Base-by-base conservation (phyloP, 2,113 vertebrate genomes). In the Urocitellus parryii region DNA sequence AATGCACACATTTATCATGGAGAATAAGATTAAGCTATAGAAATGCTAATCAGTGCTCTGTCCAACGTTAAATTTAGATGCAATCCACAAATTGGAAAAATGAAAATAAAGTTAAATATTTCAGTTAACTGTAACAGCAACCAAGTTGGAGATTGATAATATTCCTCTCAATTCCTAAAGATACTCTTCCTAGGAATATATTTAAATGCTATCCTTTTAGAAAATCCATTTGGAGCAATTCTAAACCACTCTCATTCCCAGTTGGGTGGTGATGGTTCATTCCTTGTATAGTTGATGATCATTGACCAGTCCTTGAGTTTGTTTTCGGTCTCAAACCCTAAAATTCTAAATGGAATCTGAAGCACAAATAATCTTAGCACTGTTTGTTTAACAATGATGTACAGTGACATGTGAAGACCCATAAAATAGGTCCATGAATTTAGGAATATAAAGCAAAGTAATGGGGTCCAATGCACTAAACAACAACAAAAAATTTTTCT, bases 11-110 rank as follows among this genome's bases (percentile, higher is more conserved):
- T 94, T 93, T 95, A 72, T 77, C 67, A 25, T 34, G 42, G 79
- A 70, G 95, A 91, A 67, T 56, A 94, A 48, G 78, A 95, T 65
- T 58, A 94, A 88, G 48, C 63, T 86, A 63, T 32, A 89, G 87
- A 70, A 89, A 95, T 61, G 14, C 37, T 90, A 61, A 18, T 14
- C 25, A 51, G 10, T 48, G 56, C n/a, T 87, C 48, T 67, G 34
- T 83, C 63, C 84, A 81, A 81, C 37, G 61, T 88, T 85, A 88
- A 67, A 67, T 88, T 65, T 63, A 63, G 39, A 48, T 56, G 58
- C 48, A 58, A 68, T 42, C 18, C 58, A 76, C 83, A 37, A 88
- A 56, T 58, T 11, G 37, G 32, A 48, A 67, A 29, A 68, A 77
- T 8, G 7, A 58, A 58, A 58, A 58, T 58, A n/a, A 1, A 93